These are phyloP conservation scores for Varecia variegata DNA, from an alignment of 2,797 vertebrate genomes.

Conservation along the genomic window DNA sequence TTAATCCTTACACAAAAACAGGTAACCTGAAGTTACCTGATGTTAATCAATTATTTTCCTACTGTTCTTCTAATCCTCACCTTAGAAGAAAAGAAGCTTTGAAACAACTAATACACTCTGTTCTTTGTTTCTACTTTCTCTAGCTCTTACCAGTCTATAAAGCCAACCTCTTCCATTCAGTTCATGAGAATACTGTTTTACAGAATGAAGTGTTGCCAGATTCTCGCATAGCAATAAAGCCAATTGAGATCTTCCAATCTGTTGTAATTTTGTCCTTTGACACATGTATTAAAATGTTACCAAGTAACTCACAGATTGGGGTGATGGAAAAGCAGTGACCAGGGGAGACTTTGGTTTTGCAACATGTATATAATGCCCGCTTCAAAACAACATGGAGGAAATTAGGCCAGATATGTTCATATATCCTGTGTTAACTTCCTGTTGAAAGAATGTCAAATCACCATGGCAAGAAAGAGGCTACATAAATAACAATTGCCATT, in stretches of 20 bases:
- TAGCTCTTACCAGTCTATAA: not conserved
- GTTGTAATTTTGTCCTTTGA: not conserved
- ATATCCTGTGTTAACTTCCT: conserved; percentile 64
- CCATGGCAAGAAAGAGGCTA: conserved; percentile 60
- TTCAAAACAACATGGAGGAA: conserved; percentile 56
- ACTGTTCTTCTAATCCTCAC: not conserved
- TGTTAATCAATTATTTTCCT: not conserved
- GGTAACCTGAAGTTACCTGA: not conserved
- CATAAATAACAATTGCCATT: conserved; percentile 55
- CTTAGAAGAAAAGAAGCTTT: not conserved
- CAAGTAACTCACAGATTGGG: not conserved
- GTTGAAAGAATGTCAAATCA: not conserved
- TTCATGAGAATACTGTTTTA: not conserved
- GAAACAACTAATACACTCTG: not conserved
- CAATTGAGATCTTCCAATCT: not conserved
- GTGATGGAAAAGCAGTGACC: not conserved
- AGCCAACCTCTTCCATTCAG: not conserved
- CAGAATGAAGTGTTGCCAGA: not conserved
- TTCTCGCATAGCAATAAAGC: not conserved
- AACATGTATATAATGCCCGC: not conserved
- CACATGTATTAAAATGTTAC: not conserved
- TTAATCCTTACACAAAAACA: not conserved
- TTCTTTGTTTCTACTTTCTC: not conserved
- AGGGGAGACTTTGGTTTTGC: not conserved
- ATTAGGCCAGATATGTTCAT: conserved; percentile 29